These are phyloP conservation scores for Eilema sororculum DNA, from an alignment of 2,888 invertebrate genomes.

Conservation along the genomic window DNA sequence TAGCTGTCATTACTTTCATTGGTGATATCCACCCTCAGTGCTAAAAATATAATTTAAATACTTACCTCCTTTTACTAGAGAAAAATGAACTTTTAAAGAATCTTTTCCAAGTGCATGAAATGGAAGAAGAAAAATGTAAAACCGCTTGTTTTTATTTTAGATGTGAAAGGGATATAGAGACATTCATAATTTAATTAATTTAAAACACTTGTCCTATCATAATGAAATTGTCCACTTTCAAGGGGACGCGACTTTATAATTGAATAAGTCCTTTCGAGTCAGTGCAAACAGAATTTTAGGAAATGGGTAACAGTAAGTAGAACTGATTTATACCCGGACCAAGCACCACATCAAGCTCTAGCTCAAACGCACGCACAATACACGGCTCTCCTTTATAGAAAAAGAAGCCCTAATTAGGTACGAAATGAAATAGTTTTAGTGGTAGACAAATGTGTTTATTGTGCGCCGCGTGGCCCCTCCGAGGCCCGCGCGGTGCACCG, in stretches of 20 bases:
- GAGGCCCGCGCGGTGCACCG: too few species aligned
- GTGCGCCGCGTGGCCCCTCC: too few species aligned
- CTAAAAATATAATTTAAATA: too few species aligned
- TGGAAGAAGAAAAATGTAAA: not conserved
- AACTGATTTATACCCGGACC: not conserved
- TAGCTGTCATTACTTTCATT: too few species aligned
- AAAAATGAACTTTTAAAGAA: too few species aligned
- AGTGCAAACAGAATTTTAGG: not conserved
- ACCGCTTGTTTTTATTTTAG: not conserved
- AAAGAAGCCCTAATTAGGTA: not conserved
- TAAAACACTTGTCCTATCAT: not conserved
- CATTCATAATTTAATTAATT: not conserved
- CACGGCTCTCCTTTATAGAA: not conserved
- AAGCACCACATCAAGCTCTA: not conserved
- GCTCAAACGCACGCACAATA: not conserved
- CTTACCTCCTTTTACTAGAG: too few species aligned
- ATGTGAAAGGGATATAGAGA: not conserved
- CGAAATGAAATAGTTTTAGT: not conserved
- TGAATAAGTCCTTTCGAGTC: not conserved
- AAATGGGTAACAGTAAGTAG: not conserved
- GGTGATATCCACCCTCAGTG: too few species aligned
- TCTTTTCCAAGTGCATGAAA: not conserved
- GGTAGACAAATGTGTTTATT: slow-evolving; percentile 19
- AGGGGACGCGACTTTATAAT: slow-evolving; percentile 1
- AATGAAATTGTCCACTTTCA: not conserved